Base-by-base conservation (phyloP, 2,113 vertebrate genomes). In the Laterallus jamaicensis region DNA sequence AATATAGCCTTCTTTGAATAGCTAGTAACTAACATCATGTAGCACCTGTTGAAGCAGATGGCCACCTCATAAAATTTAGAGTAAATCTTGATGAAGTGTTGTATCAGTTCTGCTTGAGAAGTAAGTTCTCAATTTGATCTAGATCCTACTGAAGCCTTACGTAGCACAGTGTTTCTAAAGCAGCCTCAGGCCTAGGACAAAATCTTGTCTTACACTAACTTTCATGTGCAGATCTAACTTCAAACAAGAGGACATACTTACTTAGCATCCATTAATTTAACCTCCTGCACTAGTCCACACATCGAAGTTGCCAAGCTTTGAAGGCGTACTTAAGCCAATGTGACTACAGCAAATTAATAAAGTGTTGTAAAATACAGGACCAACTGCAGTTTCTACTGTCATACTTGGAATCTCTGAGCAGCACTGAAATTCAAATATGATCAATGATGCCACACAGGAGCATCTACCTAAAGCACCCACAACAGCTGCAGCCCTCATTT, bases 381-480 rank as follows among this genome's bases (percentile, higher is more conserved):
- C 5, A 40, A 16, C 7, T 29, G 47, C 28, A 31, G 11, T 19
- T 69, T 73, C 44, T 14, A 37, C 7, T n/a, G 29, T 63, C 13
- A 4, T 4, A n/a, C 8, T 35, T 40, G 39, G 67, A 70, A 50
- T 24, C 16, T 26, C 77, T 26, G 2, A 50, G 42, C 26, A 82
- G 49, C n/a, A 39, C 18, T 15, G n/a, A 59, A 58, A 80, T 11
- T 69, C 26, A 77, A n/a, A 21, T 28, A 44, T 1, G 3, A 58
- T 3, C 35, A 18, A 11, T 7, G 29, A 67, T 0, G 0, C 13
- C 35, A 42, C 12, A 6, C 11, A 49, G 12, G 49, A 82, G 69
- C 37, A 79, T 20, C 15, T 6, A 66, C 26, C 12, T 6, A 20
- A 12, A 54, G 44, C 26, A 77, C 4, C 14, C 31, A 35, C 7